Conservation (phyloP, 2,888 invertebrate species). For the Nasonia oneida region DNA sequence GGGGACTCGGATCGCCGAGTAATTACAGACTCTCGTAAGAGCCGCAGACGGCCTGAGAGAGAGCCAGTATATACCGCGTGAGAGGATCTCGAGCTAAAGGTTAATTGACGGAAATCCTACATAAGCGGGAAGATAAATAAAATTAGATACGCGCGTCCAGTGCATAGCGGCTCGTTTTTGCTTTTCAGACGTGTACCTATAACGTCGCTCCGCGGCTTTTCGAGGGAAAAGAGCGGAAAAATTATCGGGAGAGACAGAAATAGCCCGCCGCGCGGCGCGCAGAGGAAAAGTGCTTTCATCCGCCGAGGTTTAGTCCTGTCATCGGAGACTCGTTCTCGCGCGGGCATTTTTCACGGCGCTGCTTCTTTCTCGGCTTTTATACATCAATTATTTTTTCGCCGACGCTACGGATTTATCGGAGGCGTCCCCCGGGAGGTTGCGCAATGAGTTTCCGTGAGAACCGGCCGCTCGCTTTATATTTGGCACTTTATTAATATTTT, state of each 20-base stretch:
- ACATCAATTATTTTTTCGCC: slow-evolving; percentile 18
- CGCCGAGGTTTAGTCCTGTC: slow-evolving; percentile 32
- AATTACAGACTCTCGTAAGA: slow-evolving; percentile 49
- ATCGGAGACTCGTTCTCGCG: slow-evolving; percentile 37
- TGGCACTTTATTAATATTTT: slow-evolving; percentile 38
- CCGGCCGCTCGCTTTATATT: background rate
- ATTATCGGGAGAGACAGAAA: slow-evolving; percentile 31
- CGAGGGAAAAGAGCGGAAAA: slow-evolving; percentile 10
- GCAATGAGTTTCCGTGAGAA: slow-evolving; percentile 8
- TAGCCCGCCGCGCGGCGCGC: background rate
- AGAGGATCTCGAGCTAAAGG: background rate
- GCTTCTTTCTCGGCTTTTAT: background rate
- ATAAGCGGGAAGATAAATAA: slow-evolving; percentile 1
- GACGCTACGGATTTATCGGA: slow-evolving; percentile 3
- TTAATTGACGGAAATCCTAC: slow-evolving; percentile 15
- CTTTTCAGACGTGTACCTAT: background rate
- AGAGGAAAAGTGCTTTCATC: background rate
- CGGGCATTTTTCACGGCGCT: slow-evolving; percentile 46
- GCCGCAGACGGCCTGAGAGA: background rate
- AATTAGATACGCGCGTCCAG: background rate
- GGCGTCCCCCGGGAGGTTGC: slow-evolving; percentile 14
- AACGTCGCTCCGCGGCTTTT: background rate
- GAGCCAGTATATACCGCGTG: too few relatives aligned
- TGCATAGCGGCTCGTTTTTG: background rate
- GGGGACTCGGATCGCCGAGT: slow-evolving; percentile 54